phyloP scores from a whole-genome alignment of 92 coral and sea anemone species.

The Phenganax marumi region DNA sequence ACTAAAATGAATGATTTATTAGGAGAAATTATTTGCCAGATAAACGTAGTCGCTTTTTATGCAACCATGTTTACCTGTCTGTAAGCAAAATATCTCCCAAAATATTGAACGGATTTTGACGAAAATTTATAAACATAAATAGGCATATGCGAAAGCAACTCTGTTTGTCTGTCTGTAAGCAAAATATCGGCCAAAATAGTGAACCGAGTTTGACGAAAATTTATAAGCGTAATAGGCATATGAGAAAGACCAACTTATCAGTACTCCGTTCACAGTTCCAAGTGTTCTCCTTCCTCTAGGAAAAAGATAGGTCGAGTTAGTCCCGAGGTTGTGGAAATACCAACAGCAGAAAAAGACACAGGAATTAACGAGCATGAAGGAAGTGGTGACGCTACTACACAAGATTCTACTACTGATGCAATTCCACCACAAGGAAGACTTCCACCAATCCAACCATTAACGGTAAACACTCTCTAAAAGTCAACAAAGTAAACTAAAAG shows the following conservation, averaged over 20 bases:
- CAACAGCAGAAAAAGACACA: slow-evolving; percentile 62
- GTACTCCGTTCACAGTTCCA: neutral
- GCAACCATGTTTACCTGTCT: too few relatives aligned
- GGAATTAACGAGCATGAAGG: slow-evolving; percentile 64
- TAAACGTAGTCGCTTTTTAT: too few relatives aligned
- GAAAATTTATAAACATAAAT: too few relatives aligned
- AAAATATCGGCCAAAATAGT: too few relatives aligned
- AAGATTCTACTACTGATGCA: slow-evolving; percentile 58
- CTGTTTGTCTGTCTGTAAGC: too few relatives aligned
- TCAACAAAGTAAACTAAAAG: neutral
- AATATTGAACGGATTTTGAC: too few relatives aligned
- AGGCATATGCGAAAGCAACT: too few relatives aligned
- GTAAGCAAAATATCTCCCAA: neutral
- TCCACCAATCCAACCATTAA: slow-evolving; percentile 68
- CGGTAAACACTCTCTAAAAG: slow-evolving; percentile 14
- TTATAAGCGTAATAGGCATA: too few relatives aligned
- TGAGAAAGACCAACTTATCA: too few relatives aligned
- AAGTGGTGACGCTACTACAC: slow-evolving; percentile 13
- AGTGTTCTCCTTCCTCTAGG: slow-evolving; percentile 40
- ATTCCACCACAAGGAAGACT: slow-evolving; percentile 81
- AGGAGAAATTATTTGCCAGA: too few relatives aligned
- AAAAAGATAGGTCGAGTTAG: slow-evolving; percentile 87
- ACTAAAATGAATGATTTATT: too few relatives aligned
- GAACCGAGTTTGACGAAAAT: too few relatives aligned
- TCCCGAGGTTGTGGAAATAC: slow-evolving; percentile 72